A percentile compares a stretch with the other conserved stretches of the same genome.
phyloP scores from a whole-genome alignment of 2,113 vertebrate genomes.

The Seriola aureovittata region DNA sequence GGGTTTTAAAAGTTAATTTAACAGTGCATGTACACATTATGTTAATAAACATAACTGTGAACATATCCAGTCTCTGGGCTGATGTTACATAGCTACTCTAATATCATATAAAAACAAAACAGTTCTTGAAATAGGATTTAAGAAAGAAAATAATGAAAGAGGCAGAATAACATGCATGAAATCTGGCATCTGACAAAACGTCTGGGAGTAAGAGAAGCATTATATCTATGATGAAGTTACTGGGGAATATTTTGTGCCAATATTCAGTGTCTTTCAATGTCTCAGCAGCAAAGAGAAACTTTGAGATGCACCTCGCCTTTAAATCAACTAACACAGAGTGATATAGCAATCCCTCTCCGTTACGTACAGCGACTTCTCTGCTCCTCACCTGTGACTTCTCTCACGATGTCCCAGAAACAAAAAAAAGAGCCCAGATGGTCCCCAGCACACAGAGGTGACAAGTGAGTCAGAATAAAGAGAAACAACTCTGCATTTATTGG shows the following conservation, averaged over 20 bases:
- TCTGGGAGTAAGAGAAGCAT: neutral
- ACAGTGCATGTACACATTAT: neutral
- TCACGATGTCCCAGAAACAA: conserved; percentile 17
- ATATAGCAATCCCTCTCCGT: neutral
- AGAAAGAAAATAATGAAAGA: no score
- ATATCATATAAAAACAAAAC: no score
- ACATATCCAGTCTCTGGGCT: no score
- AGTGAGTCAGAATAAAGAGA: conserved; percentile 11
- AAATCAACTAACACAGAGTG: neutral
- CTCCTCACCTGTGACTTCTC: neutral
- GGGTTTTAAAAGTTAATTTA: no score
- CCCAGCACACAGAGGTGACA: neutral
- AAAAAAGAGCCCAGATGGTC: neutral
- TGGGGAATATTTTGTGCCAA: neutral
- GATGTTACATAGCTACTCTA: no score
- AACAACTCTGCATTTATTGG: conserved; percentile 44
- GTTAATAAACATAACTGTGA: no score
- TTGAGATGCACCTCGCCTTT: neutral
- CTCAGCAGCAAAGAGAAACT: neutral
- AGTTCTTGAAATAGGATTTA: no score
- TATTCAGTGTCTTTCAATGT: neutral
- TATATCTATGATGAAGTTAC: neutral
- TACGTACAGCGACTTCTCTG: no score
- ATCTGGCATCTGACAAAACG: neutral
- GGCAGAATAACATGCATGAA: no score